These are phyloP conservation scores for Chamaetylas fuelleborni DNA, from an alignment of 2,113 vertebrate genomes.

Conservation along the genomic window DNA sequence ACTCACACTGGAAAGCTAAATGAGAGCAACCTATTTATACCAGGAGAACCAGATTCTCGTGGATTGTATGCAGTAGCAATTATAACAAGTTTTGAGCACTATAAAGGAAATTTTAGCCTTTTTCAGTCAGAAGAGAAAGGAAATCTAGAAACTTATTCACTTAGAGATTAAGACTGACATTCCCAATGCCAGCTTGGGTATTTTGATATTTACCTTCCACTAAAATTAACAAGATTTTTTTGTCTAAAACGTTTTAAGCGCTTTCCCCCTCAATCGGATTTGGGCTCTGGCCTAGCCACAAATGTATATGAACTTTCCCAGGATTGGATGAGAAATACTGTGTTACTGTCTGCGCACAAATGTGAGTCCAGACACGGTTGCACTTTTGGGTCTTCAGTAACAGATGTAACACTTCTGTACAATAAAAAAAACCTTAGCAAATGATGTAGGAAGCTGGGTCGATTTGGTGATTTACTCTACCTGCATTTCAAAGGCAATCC, in stretches of 20 bases:
- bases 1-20: neutral
- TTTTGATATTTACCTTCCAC: neutral
- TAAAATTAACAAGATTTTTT: neutral
- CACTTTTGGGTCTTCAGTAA: neutral
- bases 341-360: accelerated
- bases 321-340: neutral
- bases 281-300: neutral
- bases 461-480: neutral
- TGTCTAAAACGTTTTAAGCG: neutral
- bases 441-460: neutral
- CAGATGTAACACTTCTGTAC: neutral
- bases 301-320: neutral
- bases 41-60: neutral
- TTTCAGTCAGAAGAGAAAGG: neutral
- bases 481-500: slow-evolving; percentile 22
- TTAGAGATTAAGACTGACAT: neutral
- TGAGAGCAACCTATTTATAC: neutral
- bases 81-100: neutral
- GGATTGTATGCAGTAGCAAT: neutral
- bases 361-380: accelerated
- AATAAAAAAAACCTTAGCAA: neutral
- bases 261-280: accelerated
- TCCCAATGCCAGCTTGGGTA: neutral
- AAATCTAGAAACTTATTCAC: neutral
- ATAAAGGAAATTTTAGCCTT: neutral